Evolutionary conservation across 2,888 invertebrate genomes (phyloP).

Genomic region (Cataglyphis livida): DNA sequence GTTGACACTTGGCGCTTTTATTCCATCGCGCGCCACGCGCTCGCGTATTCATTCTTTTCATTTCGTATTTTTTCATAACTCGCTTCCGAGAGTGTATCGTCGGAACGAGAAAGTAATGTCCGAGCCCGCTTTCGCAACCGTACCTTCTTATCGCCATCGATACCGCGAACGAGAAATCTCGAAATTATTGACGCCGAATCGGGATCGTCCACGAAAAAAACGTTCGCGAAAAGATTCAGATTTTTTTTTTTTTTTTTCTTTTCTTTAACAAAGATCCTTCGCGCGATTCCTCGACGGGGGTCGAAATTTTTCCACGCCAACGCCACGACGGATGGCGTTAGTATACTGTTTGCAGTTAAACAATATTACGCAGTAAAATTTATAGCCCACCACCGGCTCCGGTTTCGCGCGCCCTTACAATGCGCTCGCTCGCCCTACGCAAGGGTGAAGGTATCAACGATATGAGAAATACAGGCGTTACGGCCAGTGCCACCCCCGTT

Average conservation of each 20-base stretch:
- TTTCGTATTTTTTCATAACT: conserved; percentile 78
- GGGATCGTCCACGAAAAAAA: not conserved
- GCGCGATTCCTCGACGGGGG: conserved; percentile 9
- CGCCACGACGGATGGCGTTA: conserved; percentile 69
- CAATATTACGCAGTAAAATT: conserved; percentile 85
- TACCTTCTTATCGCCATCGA: not conserved
- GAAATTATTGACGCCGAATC: not conserved
- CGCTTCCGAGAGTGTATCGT: conserved; percentile 55
- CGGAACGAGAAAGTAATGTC: conserved; percentile 69
- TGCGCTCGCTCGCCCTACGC: conserved; percentile 53
- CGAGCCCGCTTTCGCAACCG: not conserved
- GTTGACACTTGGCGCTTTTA: conserved; percentile 69
- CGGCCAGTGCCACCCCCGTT: conserved; percentile 77
- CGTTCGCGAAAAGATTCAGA: not conserved
- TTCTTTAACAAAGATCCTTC: not conserved
- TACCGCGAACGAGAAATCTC: not conserved
- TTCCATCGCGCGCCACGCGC: conserved; percentile 58
- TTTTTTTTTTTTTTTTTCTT: not conserved
- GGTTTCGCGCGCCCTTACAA: conserved; percentile 66
- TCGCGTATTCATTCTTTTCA: conserved; percentile 67
- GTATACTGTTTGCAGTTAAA: conserved; percentile 84
- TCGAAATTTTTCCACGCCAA: conserved; percentile 75
- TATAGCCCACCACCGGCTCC: conserved; percentile 75
- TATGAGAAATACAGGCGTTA: conserved; percentile 84
- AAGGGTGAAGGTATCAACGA: conserved; percentile 80